These are phyloP conservation scores for Piprites chloris DNA, from an alignment of 2,113 vertebrate genomes.

Conservation along the genomic window DNA sequence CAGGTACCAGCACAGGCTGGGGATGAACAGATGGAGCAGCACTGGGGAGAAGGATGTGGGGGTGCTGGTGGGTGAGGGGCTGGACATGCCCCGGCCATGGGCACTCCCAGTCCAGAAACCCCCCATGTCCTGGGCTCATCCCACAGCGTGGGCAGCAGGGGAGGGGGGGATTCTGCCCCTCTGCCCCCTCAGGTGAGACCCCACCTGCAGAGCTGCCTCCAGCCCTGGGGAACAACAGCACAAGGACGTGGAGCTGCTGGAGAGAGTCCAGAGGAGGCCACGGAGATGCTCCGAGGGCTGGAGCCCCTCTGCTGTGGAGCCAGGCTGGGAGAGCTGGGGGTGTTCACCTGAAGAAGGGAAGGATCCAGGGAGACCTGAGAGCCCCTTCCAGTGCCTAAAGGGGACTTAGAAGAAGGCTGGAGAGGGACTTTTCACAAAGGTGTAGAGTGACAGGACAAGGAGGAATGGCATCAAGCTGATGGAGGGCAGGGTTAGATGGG, in stretches of 20 bases:
- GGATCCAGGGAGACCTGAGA: not conserved
- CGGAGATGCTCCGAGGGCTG: rapidly evolving
- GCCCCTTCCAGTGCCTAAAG: rapidly evolving
- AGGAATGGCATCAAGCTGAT: not conserved
- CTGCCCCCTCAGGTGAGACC: not conserved
- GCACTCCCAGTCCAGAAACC: not conserved
- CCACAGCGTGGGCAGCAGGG: not conserved
- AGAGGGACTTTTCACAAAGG: too few species aligned
- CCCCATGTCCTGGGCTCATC: not conserved
- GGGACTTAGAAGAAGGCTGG: not conserved
- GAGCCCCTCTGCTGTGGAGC: not conserved
- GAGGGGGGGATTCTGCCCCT: not conserved
- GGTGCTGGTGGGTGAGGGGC: not conserved
- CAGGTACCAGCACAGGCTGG: rapidly evolving
- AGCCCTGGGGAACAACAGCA: not conserved
- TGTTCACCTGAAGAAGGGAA: not conserved
- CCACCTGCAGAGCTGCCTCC: not conserved
- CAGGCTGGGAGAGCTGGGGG: not conserved
- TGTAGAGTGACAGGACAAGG: not conserved
- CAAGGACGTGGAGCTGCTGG: not conserved
- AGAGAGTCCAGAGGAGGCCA: rapidly evolving
- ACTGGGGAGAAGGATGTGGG: not conserved
- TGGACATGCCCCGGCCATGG: rapidly evolving
- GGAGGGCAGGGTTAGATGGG: not conserved
- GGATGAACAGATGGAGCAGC: not conserved